These are phyloP conservation scores for Aphidius gifuensis DNA, from an alignment of 1,140 invertebrate genomes.

Conservation along the genomic window DNA sequence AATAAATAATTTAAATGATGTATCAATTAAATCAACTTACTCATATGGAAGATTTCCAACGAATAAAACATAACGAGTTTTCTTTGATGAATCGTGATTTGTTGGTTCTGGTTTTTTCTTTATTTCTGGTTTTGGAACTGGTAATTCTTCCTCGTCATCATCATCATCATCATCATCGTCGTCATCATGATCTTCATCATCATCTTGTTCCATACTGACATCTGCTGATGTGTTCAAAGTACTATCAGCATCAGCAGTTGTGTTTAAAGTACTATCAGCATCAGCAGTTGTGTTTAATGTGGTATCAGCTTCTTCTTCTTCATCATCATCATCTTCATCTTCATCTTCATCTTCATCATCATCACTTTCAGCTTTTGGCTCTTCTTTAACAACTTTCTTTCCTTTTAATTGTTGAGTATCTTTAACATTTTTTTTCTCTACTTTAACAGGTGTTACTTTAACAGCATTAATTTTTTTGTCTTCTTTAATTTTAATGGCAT, in stretches of 20 bases:
- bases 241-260: neutral
- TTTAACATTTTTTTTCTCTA: neutral
- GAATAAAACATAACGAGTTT: slow-evolving; percentile 56
- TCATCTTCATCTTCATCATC: slow-evolving; percentile 15
- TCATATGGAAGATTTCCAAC: slow-evolving; percentile 54
- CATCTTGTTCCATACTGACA: slow-evolving; percentile 12
- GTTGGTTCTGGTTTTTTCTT: slow-evolving; percentile 51
- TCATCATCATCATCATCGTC: slow-evolving; percentile 23
- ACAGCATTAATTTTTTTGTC: neutral
- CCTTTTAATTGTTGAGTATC: neutral
- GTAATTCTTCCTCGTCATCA: slow-evolving; percentile 6
- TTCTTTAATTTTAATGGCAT: neutral
- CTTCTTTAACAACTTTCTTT: slow-evolving; percentile 1
- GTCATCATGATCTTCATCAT: slow-evolving; percentile 19
- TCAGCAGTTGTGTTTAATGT: neutral
- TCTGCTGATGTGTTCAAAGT: slow-evolving; percentile 8
- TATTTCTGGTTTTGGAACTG: slow-evolving; percentile 26
- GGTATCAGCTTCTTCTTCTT: neutral
- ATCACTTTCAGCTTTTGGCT: neutral
- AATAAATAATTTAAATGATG: neutral
- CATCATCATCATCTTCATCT: slow-evolving; percentile 11
- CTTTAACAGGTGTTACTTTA: neutral
- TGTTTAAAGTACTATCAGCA: neutral
- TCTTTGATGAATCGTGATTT: slow-evolving; percentile 52
- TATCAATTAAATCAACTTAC: slow-evolving; percentile 29